A percentile compares a stretch with the other conserved stretches of the same genome.
Evolutionary conservation across 2,888 invertebrate species (phyloP).

Genomic region (Coelinius sp.): DNA sequence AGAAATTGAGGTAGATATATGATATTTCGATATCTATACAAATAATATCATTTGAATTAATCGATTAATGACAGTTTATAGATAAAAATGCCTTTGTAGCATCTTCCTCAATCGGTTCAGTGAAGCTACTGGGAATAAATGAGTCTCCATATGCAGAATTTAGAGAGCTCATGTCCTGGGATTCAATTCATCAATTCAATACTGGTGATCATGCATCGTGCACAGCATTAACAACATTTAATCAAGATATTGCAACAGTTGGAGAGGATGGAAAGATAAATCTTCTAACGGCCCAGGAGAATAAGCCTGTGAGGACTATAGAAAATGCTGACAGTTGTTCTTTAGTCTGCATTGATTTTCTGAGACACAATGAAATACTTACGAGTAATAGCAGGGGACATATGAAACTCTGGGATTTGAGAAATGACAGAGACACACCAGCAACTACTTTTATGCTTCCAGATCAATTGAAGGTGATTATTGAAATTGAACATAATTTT

Average conservation of each 20-base stretch:
- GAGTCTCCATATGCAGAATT: slow-evolving; percentile 75
- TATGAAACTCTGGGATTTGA: slow-evolving; percentile 90
- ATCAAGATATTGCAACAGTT: slow-evolving; percentile 84
- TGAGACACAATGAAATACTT: slow-evolving; percentile 82
- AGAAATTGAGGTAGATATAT: slow-evolving; percentile 77
- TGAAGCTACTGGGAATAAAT: slow-evolving; percentile 78
- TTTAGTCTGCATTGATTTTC: slow-evolving; percentile 82
- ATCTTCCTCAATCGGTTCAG: slow-evolving; percentile 76
- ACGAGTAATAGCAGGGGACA: slow-evolving; percentile 91
- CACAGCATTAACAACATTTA: slow-evolving; percentile 82
- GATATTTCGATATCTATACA: neutral
- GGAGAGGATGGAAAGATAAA: slow-evolving; percentile 87
- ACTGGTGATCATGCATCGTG: slow-evolving; percentile 76
- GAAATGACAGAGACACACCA: slow-evolving; percentile 77
- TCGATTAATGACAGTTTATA: slow-evolving; percentile 74
- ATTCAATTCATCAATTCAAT: slow-evolving; percentile 77
- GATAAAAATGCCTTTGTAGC: slow-evolving; percentile 78
- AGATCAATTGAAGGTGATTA: slow-evolving; percentile 73
- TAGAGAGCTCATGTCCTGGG: slow-evolving; percentile 76
- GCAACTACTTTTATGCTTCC: slow-evolving; percentile 81
- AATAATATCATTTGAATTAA: neutral
- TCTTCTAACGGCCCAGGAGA: slow-evolving; percentile 73
- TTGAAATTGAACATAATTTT: neutral
- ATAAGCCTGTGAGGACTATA: slow-evolving; percentile 72
- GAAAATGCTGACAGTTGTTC: slow-evolving; percentile 87